These are phyloP conservation scores for Synodontis membranacea DNA, from an alignment of 2,113 vertebrate genomes.

Conservation along the genomic window DNA sequence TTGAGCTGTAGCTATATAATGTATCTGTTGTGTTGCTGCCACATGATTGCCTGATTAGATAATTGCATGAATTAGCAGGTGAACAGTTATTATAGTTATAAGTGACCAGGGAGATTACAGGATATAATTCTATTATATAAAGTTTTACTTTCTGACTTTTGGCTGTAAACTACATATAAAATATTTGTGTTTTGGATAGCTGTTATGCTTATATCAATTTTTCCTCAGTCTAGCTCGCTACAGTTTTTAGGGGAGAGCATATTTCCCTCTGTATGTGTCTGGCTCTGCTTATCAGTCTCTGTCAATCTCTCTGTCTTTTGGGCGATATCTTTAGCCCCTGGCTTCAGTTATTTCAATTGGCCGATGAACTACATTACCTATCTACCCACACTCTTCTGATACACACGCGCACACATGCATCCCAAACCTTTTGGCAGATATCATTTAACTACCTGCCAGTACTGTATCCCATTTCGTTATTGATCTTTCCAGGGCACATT, in stretches of 20 bases:
- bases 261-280: background rate
- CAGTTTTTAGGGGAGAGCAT: background rate
- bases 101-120: background rate
- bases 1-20: too few species aligned
- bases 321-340: background rate
- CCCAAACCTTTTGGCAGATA: background rate
- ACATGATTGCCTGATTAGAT: background rate
- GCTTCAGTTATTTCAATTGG: background rate
- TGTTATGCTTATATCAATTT: background rate
- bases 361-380: background rate
- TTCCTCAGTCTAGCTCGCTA: background rate
- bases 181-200: background rate
- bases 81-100: background rate
- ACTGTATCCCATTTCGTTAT: background rate
- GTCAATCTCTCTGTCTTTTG: background rate
- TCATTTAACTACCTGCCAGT: background rate
- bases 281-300: background rate
- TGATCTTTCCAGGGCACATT: constrained; percentile 86
- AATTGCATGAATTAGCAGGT: background rate
- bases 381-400: background rate
- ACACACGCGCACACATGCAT: too few species aligned
- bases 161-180: background rate
- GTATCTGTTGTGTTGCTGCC: background rate
- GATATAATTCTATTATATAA: background rate
- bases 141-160: background rate